Base-by-base conservation (phyloP, 2,113 vertebrate genomes). In the Pogona vitticeps region DNA sequence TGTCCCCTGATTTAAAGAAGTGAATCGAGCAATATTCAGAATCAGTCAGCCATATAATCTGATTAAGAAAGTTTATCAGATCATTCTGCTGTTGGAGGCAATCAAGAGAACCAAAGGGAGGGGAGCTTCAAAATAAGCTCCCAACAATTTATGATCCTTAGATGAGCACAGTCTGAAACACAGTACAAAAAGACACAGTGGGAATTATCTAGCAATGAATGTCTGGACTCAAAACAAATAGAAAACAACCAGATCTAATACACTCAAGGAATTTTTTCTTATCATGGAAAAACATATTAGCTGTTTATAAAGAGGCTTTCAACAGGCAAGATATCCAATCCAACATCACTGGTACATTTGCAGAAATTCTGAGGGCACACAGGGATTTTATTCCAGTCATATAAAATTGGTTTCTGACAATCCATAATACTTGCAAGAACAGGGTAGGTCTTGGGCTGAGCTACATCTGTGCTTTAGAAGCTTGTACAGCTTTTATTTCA, bases 11-110 rank as follows among this genome's bases (percentile, higher is more conserved):
- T 81, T 86, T 75, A 81, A 70, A 86, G 68, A 81, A 73, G 72
- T 76, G 85, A 86, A 86, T 75, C 15, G 71, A 78, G 71, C 81
- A 86, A 86, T 82, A 82, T 87, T 82, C 85, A 87, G 85, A 82
- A 75, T 87, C 85, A 82, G 79, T 67, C 40, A 40, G 72, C 79
- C 71, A 9, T 82, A 59, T 87, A 76, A 87, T 87, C 79, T 87
- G 79, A 87, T 87, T 82, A 82, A 82, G 71, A 75, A 81, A 81
- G 79, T 38, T 82, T 65, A 82, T 87, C 85, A 87, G 85, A 86
- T 86, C 85, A 75, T 65, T 82, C 79, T 56, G 70, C 79, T 38
- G 42, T 38, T 17, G 7, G 63, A 87, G 71, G 85, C 79, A 87
- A 87, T 87, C 85, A 87, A 59, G 67, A 67, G 58, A 81, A 82